Base-by-base conservation (phyloP, 2,113 vertebrate species). In the Gracilinanus agilis region DNA sequence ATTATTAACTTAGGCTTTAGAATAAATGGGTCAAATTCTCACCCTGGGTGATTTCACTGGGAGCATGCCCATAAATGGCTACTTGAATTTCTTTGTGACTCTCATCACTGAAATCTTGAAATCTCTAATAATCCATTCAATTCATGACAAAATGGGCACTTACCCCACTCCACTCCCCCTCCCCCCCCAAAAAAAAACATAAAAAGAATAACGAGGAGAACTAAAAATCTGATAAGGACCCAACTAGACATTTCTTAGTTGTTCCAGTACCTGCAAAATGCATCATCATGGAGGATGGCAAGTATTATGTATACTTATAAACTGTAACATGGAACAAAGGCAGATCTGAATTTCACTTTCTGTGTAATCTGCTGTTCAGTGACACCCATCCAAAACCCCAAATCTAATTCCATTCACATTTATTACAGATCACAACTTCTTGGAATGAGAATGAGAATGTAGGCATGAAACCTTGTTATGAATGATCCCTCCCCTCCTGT, bases 1-100 rank as follows among this genome's bases (percentile, higher is more conserved):
- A 91, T 96, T 89, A 93, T 93, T 54, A 95, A 55, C 93, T 90
- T 90, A 67, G 92, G 94, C 53, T 94, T 92, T 25, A 44, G 89
- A 91, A 75, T 25, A 97, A 97, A 25, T 92, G 91, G 96, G 95
- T 95, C 96, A 94, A 40, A 54, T 24, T 89, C 92, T 44, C 90
- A 21, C 19, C n/a, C 89, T 0, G 90, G 0, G 27, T 27, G 53
- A 11, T 96, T 95, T 94, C 25, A 2, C n/a, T 0, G 94, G 93
- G 54, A 95, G 93, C 92, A 88, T 55, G 89, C 61, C 91, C 92
- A 21, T 13, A n/a, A 90, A 23, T 8, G 54, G 90, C 13, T 95
- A 9, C 83, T 55, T 44, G 95, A 92, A 75, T 53, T 92, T 90
- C 56, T 53, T 40, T 34, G 91, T 90, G 88, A 97, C 92, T 91